phyloP scores from a whole-genome alignment of 2,113 vertebrate species.

The Otolemur garnettii region DNA sequence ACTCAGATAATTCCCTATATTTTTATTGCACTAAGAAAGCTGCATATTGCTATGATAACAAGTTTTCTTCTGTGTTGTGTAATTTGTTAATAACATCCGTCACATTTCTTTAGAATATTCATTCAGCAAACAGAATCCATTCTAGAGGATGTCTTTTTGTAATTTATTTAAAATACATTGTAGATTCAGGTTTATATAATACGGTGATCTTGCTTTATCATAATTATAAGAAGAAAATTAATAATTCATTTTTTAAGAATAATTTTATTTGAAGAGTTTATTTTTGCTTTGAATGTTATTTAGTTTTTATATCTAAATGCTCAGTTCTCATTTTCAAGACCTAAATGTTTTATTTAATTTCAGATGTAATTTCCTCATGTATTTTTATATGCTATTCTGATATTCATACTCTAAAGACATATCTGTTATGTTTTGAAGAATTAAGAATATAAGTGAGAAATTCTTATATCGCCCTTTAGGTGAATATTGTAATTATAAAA shows the following conservation, averaged over 20 bases:
- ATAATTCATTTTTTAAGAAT: conserved; percentile 63
- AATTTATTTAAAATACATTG: conserved; percentile 27
- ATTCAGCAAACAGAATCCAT: conserved; percentile 42
- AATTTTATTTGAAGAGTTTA: conserved; percentile 16
- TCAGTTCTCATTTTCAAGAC: background rate
- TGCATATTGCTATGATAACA: background rate
- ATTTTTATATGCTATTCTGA: conserved; percentile 41
- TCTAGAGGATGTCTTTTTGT: conserved; percentile 2
- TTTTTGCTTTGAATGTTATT: conserved; percentile 39
- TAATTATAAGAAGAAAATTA: conserved; percentile 47
- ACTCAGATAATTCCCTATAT: background rate
- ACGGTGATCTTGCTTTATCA: background rate
- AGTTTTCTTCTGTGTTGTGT: conserved; percentile 6
- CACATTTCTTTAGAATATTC: conserved; percentile 41
- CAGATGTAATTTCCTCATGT: background rate
- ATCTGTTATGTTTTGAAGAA: conserved; percentile 48
- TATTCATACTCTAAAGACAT: conserved; percentile 58
- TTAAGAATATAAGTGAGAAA: conserved; percentile 21
- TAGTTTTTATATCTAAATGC: conserved; percentile 48
- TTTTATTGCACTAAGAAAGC: background rate
- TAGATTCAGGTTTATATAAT: background rate
- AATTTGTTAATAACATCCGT: conserved; percentile 56
- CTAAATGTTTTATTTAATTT: conserved; percentile 16
- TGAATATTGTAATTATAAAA: conserved; percentile 47
- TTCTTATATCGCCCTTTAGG: background rate